Conservation (phyloP, 2,797 vertebrate genomes). For the Cacajao melanocephalus region DNA sequence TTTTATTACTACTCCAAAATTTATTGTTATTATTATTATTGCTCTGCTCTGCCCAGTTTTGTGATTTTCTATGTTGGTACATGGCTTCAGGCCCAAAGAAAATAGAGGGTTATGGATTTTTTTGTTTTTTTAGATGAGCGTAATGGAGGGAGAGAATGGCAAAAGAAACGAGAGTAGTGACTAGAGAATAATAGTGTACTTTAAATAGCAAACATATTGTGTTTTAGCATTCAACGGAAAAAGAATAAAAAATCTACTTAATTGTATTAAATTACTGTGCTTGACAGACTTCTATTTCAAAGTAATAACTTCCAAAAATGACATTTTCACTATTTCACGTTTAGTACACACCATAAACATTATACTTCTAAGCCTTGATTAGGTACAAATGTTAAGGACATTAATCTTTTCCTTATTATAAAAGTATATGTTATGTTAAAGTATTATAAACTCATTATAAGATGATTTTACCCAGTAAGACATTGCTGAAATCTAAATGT, state of each 20-base stretch:
- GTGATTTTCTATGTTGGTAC: background rate
- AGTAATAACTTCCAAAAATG: constrained; percentile 65
- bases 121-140: background rate
- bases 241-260: constrained; percentile 22
- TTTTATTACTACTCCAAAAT: background rate
- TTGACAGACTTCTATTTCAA: constrained; percentile 50
- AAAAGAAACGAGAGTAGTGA: background rate
- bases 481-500: constrained; percentile 39
- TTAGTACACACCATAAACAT: constrained; percentile 24
- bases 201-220: constrained; percentile 16
- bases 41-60: background rate
- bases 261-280: constrained; percentile 50
- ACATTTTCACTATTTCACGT: constrained; percentile 49
- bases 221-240: constrained; percentile 36
- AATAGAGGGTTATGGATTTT: background rate
- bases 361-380: constrained; percentile 52
- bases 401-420: constrained; percentile 51
- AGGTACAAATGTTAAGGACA: constrained; percentile 40
- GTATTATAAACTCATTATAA: constrained; percentile 56
- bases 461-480: constrained; percentile 56
- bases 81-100: background rate
- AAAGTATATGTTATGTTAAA: constrained; percentile 59
- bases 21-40: background rate
- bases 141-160: background rate
- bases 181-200: background rate